Conservation (phyloP, 1,140 invertebrate species). For the Atopsyche davidsoni region DNA sequence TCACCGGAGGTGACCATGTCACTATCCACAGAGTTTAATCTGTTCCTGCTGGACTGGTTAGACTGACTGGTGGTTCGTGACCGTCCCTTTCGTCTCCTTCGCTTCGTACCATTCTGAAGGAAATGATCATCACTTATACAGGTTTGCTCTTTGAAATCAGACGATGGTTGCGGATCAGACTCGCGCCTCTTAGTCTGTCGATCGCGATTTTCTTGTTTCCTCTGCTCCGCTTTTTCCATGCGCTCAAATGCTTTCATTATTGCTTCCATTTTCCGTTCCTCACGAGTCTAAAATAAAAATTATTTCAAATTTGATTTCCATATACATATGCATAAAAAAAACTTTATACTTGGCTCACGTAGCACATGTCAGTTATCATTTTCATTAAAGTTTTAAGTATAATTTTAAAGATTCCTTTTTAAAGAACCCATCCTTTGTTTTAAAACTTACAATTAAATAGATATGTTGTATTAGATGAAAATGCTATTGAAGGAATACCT, state of each 20-base stretch:
- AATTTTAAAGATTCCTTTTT: conserved; percentile 6
- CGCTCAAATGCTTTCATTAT: conserved; percentile 89
- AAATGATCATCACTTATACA: conserved; percentile 47
- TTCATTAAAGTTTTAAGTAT: conserved; percentile 12
- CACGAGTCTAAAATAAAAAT: conserved; percentile 61
- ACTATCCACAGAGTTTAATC: conserved; percentile 67
- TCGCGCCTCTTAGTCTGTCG: conserved; percentile 47
- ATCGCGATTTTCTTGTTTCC: conserved; percentile 64
- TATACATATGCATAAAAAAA: conserved; percentile 15
- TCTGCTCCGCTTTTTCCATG: conserved; percentile 70
- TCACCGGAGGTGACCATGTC: conserved; percentile 56
- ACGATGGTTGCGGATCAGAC: conserved; percentile 46
- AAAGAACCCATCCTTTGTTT: too few relatives aligned
- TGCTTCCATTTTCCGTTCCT: conserved; percentile 94
- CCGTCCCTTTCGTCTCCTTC: conserved; percentile 56
- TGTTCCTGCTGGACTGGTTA: conserved; percentile 48
- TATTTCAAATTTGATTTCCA: conserved; percentile 7
- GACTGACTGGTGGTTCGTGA: conserved; percentile 56
- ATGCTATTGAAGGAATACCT: neutral
- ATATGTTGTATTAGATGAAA: neutral
- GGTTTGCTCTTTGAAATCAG: too few relatives aligned
- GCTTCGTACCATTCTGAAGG: conserved; percentile 37
- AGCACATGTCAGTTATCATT: too few relatives aligned
- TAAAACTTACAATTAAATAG: too few relatives aligned
- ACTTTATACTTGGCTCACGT: conserved; percentile 8